Conservation (phyloP, 2,888 invertebrate species). For the Flexamia atlantica region DNA sequence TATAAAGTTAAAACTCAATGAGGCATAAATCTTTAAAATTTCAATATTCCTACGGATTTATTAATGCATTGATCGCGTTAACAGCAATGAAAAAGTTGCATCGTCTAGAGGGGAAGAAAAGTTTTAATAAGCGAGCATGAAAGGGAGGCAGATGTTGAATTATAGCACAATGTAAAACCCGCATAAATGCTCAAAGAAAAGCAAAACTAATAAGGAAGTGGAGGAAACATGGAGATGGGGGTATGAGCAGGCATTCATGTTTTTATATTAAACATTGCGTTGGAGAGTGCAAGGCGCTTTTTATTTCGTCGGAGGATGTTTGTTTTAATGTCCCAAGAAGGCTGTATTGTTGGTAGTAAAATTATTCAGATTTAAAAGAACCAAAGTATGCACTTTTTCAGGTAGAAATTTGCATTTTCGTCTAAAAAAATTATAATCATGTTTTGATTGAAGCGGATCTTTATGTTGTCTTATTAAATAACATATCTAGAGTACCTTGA, state of each 20-base stretch:
- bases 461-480: too few relatives aligned
- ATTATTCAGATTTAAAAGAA: too few relatives aligned
- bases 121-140: conserved; percentile 52
- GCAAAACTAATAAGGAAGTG: conserved; percentile 54
- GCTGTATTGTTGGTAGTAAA: background rate
- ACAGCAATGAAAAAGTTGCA: conserved; percentile 44
- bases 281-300: background rate
- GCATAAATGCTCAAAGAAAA: conserved; percentile 45
- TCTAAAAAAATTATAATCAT: too few relatives aligned
- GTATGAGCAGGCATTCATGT: conserved; percentile 26
- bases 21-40: background rate
- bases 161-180: conserved; percentile 27
- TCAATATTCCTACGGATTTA: background rate
- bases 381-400: too few relatives aligned
- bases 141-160: conserved; percentile 44
- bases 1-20: background rate
- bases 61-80: conserved; percentile 35
- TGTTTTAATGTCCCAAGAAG: background rate
- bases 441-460: too few relatives aligned
- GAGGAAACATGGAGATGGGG: background rate
- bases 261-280: conserved; percentile 45
- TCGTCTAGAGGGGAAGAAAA: conserved; percentile 18
- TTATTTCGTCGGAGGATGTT: background rate
- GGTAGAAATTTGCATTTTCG: too few relatives aligned
- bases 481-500: too few relatives aligned